phyloP scores from a whole-genome alignment of 1,140 invertebrate species.

The Lordiphosa mommai region DNA sequence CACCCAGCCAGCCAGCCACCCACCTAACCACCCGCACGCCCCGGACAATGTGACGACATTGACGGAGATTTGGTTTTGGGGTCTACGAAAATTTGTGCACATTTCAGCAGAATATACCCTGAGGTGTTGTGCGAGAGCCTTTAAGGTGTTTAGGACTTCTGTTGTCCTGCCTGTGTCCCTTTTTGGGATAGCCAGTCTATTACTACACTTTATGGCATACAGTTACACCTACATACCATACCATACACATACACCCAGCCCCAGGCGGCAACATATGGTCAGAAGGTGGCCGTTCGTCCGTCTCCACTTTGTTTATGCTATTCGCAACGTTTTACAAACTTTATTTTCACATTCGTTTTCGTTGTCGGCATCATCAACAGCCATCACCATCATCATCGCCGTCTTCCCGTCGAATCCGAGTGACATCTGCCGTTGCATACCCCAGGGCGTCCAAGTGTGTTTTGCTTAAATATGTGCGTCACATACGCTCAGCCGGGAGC shows the following conservation, averaged over 20 bases:
- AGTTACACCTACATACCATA: slow-evolving; percentile 73
- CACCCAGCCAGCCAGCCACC: slow-evolving; percentile 24
- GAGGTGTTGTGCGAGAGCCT: slow-evolving; percentile 56
- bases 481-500: slow-evolving; percentile 44
- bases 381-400: slow-evolving; percentile 25
- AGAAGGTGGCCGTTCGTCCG: slow-evolving; percentile 16
- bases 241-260: slow-evolving; percentile 37
- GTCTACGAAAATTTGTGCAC: slow-evolving; percentile 66
- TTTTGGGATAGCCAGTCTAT: slow-evolving; percentile 59
- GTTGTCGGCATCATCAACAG: slow-evolving; percentile 32
- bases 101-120: slow-evolving; percentile 71
- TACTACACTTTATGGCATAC: slow-evolving; percentile 72
- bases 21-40: slow-evolving; percentile 5
- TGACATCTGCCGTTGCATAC: slow-evolving; percentile 54
- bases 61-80: slow-evolving; percentile 61
- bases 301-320: slow-evolving; percentile 45
- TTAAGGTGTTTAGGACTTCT: slow-evolving; percentile 51
- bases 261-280: slow-evolving; percentile 69
- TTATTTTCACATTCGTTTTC: slow-evolving; percentile 51
- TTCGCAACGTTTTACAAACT: slow-evolving; percentile 59
- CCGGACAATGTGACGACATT: slow-evolving; percentile 65
- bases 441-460: slow-evolving; percentile 33
- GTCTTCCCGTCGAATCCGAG: slow-evolving; percentile 20
- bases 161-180: slow-evolving; percentile 31
- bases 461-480: slow-evolving; percentile 65